Conservation (phyloP, 64 coral and sea anemone species). For the Pocillopora damicornis region DNA sequence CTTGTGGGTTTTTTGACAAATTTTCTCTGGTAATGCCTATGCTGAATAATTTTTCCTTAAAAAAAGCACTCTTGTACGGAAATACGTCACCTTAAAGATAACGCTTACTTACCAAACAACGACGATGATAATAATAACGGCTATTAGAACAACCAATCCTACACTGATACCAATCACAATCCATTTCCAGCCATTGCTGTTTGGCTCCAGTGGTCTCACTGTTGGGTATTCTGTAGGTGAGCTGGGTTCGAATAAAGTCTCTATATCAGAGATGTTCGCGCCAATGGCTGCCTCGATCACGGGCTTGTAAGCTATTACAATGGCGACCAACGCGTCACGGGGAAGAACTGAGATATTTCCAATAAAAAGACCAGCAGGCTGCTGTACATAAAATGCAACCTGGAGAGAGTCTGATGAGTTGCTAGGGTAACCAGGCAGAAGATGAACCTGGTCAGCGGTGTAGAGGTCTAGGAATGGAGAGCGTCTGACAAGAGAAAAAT, state of each 20-base stretch:
- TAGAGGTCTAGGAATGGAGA: neutral
- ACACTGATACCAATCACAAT: neutral
- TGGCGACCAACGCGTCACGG: neutral
- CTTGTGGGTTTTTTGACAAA: too few relatives aligned
- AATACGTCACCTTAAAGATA: too few relatives aligned
- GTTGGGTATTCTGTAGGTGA: neutral
- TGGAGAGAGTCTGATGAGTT: neutral
- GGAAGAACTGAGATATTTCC: neutral
- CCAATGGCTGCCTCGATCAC: neutral
- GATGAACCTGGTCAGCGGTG: constrained; percentile 32
- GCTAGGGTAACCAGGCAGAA: constrained; percentile 44
- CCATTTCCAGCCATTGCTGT: neutral
- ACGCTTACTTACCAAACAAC: neutral
- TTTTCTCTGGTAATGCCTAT: too few relatives aligned
- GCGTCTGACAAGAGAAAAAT: neutral
- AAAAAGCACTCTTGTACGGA: too few relatives aligned
- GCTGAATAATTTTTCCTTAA: too few relatives aligned
- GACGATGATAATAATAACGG: neutral
- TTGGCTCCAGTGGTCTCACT: neutral
- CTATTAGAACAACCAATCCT: neutral
- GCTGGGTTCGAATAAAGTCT: neutral
- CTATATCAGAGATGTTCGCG: neutral
- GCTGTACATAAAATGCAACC: constrained; percentile 25
- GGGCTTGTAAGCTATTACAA: neutral
- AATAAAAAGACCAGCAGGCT: neutral